phyloP scores from a whole-genome alignment of 2,113 vertebrate genomes.

The Mormyrus lacerda region DNA sequence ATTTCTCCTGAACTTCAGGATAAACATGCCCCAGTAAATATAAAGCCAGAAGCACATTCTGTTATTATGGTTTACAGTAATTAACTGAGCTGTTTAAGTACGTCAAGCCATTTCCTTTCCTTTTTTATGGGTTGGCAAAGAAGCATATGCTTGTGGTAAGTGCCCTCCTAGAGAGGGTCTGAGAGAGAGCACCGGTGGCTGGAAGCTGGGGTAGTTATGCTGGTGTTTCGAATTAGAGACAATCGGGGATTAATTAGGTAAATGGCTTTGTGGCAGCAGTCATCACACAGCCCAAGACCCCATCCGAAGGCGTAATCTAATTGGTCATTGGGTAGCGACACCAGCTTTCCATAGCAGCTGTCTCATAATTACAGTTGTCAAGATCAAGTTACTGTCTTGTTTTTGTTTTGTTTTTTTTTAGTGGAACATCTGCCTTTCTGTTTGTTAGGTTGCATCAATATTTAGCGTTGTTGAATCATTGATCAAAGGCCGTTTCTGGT shows the following conservation, averaged over 20 bases:
- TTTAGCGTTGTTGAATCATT: slow-evolving; percentile 2
- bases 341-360: background rate
- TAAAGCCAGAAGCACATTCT: background rate
- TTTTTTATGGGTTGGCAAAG: background rate
- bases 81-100: background rate
- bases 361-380: background rate
- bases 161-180: background rate
- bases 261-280: slow-evolving; percentile 17
- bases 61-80: background rate
- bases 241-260: slow-evolving; percentile 24
- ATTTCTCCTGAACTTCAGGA: background rate
- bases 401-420: background rate
- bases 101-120: background rate
- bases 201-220: background rate
- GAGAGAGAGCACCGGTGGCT: background rate
- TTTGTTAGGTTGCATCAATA: background rate
- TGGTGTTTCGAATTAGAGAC: slow-evolving; percentile 18
- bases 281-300: slow-evolving; percentile 14
- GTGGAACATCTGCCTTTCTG: background rate
- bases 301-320: slow-evolving; percentile 21
- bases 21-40: background rate
- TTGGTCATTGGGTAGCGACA: background rate
- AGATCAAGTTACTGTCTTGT: background rate
- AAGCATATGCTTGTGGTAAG: background rate
- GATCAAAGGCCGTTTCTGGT: background rate